Conservation (phyloP, 2,888 invertebrate species). For the Scaptomyza caliginosa region DNA sequence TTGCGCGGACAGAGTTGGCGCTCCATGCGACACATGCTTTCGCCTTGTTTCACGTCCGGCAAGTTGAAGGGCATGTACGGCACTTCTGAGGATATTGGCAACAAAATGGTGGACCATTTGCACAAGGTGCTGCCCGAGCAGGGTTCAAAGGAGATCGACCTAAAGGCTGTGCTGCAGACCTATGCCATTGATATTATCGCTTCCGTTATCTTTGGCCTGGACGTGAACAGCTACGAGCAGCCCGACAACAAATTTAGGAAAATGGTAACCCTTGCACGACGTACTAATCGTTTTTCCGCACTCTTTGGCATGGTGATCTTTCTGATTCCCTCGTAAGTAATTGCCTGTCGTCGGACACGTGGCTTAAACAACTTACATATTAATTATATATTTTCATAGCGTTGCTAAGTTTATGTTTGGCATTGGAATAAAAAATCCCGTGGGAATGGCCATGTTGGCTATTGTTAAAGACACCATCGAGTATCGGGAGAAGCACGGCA, state of each 20-base stretch:
- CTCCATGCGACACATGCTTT: slow-evolving; percentile 86
- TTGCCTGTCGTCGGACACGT: accelerated
- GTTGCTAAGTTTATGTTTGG: slow-evolving; percentile 53
- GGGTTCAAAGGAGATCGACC: slow-evolving; percentile 83
- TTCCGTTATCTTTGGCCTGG: slow-evolving; percentile 84
- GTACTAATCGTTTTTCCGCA: slow-evolving; percentile 23
- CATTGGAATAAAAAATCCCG: slow-evolving; percentile 61
- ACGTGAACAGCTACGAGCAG: slow-evolving; percentile 81
- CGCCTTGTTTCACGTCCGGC: slow-evolving; percentile 88
- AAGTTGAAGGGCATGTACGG: slow-evolving; percentile 88
- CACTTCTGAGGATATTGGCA: slow-evolving; percentile 86
- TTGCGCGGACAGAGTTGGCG: slow-evolving; percentile 86
- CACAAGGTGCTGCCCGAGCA: slow-evolving; percentile 77
- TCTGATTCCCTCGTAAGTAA: slow-evolving; percentile 75
- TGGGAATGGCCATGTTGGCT: slow-evolving; percentile 80
- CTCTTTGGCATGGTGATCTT: slow-evolving; percentile 63
- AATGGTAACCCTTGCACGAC: slow-evolving; percentile 51
- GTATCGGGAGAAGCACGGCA: slow-evolving; percentile 82
- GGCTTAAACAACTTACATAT: background rate
- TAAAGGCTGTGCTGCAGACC: slow-evolving; percentile 78
- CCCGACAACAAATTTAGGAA: slow-evolving; percentile 79
- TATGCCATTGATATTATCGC: slow-evolving; percentile 84
- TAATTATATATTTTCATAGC: slow-evolving; percentile 28
- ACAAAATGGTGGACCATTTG: slow-evolving; percentile 85
- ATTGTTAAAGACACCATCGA: slow-evolving; percentile 83